Conservation (phyloP, 2,113 vertebrate species). For the Dromas ardeola region DNA sequence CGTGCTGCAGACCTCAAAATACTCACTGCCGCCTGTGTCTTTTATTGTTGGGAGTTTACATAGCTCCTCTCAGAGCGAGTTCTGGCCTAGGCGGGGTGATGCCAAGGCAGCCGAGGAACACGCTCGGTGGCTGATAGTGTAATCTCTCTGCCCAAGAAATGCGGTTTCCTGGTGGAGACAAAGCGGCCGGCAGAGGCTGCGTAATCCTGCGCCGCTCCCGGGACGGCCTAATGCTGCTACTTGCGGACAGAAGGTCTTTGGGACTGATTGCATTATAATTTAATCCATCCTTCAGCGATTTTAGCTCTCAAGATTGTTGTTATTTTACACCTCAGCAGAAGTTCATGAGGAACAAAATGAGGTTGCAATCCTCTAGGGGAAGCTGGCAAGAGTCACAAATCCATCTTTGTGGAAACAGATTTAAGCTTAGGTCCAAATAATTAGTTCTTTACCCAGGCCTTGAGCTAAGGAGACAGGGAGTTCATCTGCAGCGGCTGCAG, state of each 20-base stretch:
- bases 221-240: neutral
- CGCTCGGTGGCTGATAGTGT: neutral
- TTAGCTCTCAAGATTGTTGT: slow-evolving; percentile 27
- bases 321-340: slow-evolving; percentile 68
- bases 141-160: neutral
- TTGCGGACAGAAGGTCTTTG: neutral
- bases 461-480: neutral
- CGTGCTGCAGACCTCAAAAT: neutral
- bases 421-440: slow-evolving; percentile 57
- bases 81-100: neutral
- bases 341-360: slow-evolving; percentile 59
- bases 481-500: neutral
- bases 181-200: rapidly evolving
- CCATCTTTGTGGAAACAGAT: slow-evolving; percentile 55
- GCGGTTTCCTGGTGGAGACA: neutral
- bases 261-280: slow-evolving; percentile 36
- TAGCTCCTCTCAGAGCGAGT: neutral
- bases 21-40: neutral
- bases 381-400: slow-evolving; percentile 59
- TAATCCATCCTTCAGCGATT: slow-evolving; percentile 57
- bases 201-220: neutral
- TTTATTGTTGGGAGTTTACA: neutral
- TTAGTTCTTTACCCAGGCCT: slow-evolving; percentile 36
- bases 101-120: neutral
- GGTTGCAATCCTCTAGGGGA: slow-evolving; percentile 49